phyloP scores from a whole-genome alignment of 1,140 invertebrate species.

The Holotrichia oblita region DNA sequence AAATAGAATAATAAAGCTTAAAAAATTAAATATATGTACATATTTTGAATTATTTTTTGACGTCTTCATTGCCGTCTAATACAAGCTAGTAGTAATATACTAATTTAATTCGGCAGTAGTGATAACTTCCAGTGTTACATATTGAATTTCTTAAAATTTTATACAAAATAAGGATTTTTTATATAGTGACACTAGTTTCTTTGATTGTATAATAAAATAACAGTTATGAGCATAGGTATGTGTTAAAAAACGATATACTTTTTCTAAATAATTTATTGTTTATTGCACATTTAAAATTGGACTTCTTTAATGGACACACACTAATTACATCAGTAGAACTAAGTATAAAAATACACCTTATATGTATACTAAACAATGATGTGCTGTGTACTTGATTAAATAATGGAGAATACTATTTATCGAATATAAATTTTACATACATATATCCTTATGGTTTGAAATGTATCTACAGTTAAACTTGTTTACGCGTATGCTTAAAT shows the following conservation, averaged over 20 bases:
- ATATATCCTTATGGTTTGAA: no score
- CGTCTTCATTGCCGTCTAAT: no score
- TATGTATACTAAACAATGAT: background rate
- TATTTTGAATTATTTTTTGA: no score
- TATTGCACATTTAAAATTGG: background rate
- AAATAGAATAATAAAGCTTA: no score
- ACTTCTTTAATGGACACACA: background rate
- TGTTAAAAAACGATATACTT: background rate
- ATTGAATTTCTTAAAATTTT: background rate
- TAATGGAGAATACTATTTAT: background rate
- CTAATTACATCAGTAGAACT: background rate
- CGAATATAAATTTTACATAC: background rate
- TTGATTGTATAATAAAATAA: background rate
- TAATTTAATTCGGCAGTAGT: no score
- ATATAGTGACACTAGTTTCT: no score
- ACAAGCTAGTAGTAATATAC: no score
- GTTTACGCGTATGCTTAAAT: no score
- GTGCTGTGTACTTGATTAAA: background rate
- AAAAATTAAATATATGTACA: no score
- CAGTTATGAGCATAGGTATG: background rate
- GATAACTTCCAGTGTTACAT: no score
- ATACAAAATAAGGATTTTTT: no score
- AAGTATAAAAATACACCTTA: conserved; percentile 1
- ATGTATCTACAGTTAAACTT: no score
- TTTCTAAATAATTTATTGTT: background rate